Evolutionary conservation across 2,888 invertebrate species (phyloP), one percentile per base, ranked within the genome.

Genomic region (Pristionchus exspectatus): DNA sequence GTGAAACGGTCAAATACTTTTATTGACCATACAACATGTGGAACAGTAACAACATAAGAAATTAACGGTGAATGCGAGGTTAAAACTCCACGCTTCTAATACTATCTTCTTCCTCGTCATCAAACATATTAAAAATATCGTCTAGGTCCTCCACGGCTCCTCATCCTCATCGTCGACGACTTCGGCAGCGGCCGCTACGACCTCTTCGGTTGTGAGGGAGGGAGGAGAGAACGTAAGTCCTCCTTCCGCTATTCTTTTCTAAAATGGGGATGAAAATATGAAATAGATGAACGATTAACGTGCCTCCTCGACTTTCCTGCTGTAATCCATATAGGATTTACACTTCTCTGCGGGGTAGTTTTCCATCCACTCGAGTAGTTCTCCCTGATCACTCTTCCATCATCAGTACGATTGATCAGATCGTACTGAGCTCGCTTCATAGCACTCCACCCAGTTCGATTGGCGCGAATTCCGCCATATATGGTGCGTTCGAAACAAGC

Each of bases 391-490:
- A n/a, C n/a, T n/a, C n/a, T n/a, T n/a, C n/a, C n/a, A n/a, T n/a
- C n/a, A n/a, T n/a, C n/a, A n/a, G n/a, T n/a, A n/a, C n/a, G n/a
- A n/a, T n/a, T n/a, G n/a, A n/a, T n/a, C n/a, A n/a, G n/a, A n/a
- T n/a, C n/a, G n/a, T n/a, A n/a, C n/a, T n/a, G n/a, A n/a, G n/a
- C n/a, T n/a, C n/a, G n/a, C n/a, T n/a, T n/a, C n/a, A n/a, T 27
- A 66, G 44, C 10, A 12, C 50, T 27, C 81, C 81, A 81, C 81
- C 81, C 16, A 81, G 27, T 21, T 81, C 81, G 7, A 81, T 81
- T 12, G 81, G 81, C 4, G 44, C 54, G n/a, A 12, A 81, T n/a
- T 81, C 81, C 1, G 50, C n/a, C 50, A 50, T 44, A 16, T 81
- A 77, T 5, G 77, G 77, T 2, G 81, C 14, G 54, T 50, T 54